A percentile compares a stretch with the other conserved stretches of the same genome.
phyloP scores from a whole-genome alignment of 2,113 vertebrate species.

The Seriola rivoliana region DNA sequence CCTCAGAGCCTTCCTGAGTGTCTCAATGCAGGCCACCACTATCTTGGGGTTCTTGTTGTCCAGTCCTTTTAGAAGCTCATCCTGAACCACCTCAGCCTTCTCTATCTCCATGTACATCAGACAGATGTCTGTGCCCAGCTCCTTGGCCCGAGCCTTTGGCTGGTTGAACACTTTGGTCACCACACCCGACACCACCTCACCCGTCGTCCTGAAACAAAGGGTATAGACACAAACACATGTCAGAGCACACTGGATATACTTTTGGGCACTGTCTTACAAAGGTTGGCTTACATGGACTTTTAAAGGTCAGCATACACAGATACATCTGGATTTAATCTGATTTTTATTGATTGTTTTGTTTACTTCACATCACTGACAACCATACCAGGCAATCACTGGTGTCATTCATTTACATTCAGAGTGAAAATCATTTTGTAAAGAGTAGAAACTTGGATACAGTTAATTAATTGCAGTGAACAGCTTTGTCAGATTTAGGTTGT shows the following conservation, averaged over 20 bases:
- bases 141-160: conserved; percentile 97
- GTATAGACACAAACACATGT: neutral
- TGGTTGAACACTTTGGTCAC: conserved; percentile 99
- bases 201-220: conserved; percentile 89
- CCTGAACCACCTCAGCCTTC: conserved; percentile 94
- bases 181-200: conserved; percentile 96
- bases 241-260: neutral
- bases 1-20: conserved; percentile 93
- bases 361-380: no score
- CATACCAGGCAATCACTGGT: no score
- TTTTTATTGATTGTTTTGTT: no score
- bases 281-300: neutral
- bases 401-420: no score
- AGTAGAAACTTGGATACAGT: no score
- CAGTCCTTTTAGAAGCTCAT: conserved; percentile 95
- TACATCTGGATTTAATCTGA: no score
- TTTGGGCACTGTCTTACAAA: no score
- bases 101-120: conserved; percentile 98
- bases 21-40: conserved; percentile 93
- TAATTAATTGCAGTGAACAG: neutral
- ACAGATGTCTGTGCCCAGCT: conserved; percentile 94
- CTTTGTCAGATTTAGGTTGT: neutral
- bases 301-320: neutral
- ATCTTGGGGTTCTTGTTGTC: conserved; percentile 99
- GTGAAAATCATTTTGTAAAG: no score